Evolutionary conservation across 2,113 vertebrate species (phyloP).

Genomic region (Tricholaema leucomelas): DNA sequence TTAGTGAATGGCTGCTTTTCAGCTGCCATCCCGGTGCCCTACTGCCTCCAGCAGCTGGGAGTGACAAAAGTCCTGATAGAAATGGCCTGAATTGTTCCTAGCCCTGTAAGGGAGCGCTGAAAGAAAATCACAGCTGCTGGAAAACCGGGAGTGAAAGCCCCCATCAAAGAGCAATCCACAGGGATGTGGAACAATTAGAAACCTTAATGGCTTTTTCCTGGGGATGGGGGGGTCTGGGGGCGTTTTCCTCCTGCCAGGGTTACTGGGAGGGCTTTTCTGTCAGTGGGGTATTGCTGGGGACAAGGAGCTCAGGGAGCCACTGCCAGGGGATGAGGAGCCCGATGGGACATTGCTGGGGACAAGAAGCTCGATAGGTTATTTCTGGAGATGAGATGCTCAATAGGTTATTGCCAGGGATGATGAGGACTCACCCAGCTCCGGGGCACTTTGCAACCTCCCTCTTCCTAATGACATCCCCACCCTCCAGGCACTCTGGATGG

Average conservation of each 20-base stretch:
- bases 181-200: background rate
- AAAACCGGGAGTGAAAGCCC: background rate
- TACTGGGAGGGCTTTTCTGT: background rate
- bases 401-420: background rate
- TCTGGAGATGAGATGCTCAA: background rate
- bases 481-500: background rate
- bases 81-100: background rate
- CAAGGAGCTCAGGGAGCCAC: background rate
- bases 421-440: background rate
- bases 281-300: background rate
- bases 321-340: background rate
- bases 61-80: background rate
- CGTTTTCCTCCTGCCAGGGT: background rate
- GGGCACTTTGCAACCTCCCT: background rate
- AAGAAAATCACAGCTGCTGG: background rate
- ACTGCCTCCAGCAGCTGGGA: background rate
- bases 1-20: background rate
- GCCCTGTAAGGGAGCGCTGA: background rate
- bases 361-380: background rate
- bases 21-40: background rate
- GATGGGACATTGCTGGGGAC: background rate
- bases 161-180: background rate
- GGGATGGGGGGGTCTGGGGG: background rate
- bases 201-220: background rate
- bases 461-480: background rate